Base-by-base conservation (phyloP, 2,797 vertebrate genomes). In the Acropternis orthonyx region DNA sequence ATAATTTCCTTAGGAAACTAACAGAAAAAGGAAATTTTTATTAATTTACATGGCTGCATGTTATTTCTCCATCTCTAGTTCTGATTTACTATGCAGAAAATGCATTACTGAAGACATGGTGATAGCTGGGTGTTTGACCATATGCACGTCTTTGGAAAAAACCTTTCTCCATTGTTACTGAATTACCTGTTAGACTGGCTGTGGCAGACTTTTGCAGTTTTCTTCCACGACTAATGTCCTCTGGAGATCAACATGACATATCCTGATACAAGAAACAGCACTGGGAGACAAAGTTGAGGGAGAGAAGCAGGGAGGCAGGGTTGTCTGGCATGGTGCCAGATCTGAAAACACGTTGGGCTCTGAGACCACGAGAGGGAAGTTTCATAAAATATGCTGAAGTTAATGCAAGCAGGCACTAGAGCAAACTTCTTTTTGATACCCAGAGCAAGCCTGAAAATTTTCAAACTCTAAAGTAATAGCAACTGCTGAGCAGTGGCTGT, bases 11-110 rank as follows among this genome's bases (percentile, higher is more conserved):
- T 23, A 39, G n/a, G 37, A 76, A 48, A 46, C 13, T 24, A 58
- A 81, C 28, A 21, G 15, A 72, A 63, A 89, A 55, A 4, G 36
- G 14, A 74, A 7, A 23, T 36, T 63, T 61, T 73, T 75, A 36
- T 52, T 58, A 3, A 62, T 72, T 90, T 81, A 34, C 3, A 27
- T 52, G 2, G 3, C 37, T 58, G 5, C 13, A 27, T 28, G 24
- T 67, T 86, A 27, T 67, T 86, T 92, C 92, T 65, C n/a, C 28
- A 19, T 44, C 23, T 95, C 21, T 17, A 51, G 15, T 63, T 68
- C 43, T 59, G 73, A 51, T 72, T 93, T 51, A 34, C 14, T 63
- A 9, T 73, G 37, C 26, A 68, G 51, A 49, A 32, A 37, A 67
- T 36, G 39, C 8, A 18, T 65, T 55, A 56, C 14, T 48, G 51